Conservation (phyloP, 2,888 invertebrate species). For the Salpingus planirostris region DNA sequence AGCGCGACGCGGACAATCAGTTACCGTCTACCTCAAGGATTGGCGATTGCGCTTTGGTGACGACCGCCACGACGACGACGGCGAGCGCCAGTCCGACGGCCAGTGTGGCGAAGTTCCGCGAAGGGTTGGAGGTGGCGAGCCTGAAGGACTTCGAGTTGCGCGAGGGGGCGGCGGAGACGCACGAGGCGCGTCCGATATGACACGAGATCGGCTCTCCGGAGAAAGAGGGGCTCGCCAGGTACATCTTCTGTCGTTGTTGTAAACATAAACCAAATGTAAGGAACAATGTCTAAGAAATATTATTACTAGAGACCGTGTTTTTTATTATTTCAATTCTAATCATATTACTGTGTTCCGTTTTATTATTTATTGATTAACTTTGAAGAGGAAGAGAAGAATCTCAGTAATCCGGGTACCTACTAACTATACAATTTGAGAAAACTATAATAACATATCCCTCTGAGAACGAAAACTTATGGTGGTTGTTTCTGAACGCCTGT, state of each 20-base stretch:
- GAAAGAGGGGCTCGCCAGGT: conserved; percentile 37
- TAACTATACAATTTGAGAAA: too few relatives aligned
- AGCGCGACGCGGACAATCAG: conserved; percentile 28
- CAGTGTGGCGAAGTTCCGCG: conserved; percentile 2
- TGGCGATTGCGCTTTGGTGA: too few relatives aligned
- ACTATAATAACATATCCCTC: too few relatives aligned
- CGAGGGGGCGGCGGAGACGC: conserved; percentile 19
- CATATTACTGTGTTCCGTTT: conserved; percentile 2
- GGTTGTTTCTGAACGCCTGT: too few relatives aligned
- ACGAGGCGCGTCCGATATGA: conserved; percentile 30
- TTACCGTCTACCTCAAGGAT: conserved; percentile 38
- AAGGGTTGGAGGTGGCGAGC: conserved; percentile 6
- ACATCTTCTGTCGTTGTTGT: conserved; percentile 42
- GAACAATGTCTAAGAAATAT: conserved; percentile 35
- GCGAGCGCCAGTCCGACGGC: conserved; percentile 30
- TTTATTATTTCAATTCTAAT: conserved; percentile 19
- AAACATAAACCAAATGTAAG: conserved; percentile 38
- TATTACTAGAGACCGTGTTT: too few relatives aligned
- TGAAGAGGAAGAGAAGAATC: background rate
- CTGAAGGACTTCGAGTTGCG: conserved; percentile 7
- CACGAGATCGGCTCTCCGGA: conserved; percentile 36
- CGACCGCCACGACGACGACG: conserved; percentile 3
- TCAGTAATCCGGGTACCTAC: too few relatives aligned
- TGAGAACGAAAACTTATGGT: too few relatives aligned
- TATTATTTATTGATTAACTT: conserved; percentile 2